Base-by-base conservation (phyloP, 2,113 vertebrate genomes). In the Gyps fulvus region DNA sequence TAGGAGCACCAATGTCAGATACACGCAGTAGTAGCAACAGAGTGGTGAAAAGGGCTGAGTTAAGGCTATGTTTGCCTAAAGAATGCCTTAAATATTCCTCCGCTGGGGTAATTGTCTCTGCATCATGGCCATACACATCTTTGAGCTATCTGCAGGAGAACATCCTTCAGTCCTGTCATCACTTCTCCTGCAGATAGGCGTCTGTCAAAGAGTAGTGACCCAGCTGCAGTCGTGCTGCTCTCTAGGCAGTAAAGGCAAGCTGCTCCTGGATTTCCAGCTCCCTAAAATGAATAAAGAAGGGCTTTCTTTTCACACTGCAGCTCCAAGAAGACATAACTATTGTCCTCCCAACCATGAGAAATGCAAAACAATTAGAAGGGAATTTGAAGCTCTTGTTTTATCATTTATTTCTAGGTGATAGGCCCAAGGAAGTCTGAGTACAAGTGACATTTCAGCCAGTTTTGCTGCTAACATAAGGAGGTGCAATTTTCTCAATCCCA, bases 181-280 rank as follows among this genome's bases (percentile, higher is more conserved):
- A 16, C 2, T 22, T 80, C n/a, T 63, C 54, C 52, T 62, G 45
- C 25, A 50, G n/a, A 55, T 2, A n/a, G 13, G 32, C 21, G 11
- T 71, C 43, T 74, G 38, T 69, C 43, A 29, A 21, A 58, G 23
- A 38, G 50, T 5, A 20, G 27, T 23, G 23, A 90, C 29, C 45
- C 45, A 50, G 23, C 25, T 50, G 9, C 14, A 10, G 25, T 5
- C 1, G 0, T 27, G 19, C 25, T 13, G 21, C 2, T 70, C 4
- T 14, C 45, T 32, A 13, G 42, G 42, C 8, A 38, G 18, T 23
- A 32, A 77, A 77, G 23, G 6, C 16, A 63, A 71, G 20, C 11
- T 47, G 18, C 52, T 85, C 16, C 18, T 22, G 14, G 20, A 59
- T 42, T 40, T 49, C 59, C 19, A 26, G 32, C 32, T 78, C 17